Percentiles rank a stretch among this genome's conserved stretches.
Evolutionary conservation across 2,888 invertebrate genomes (phyloP).

Genomic region (Eretmocerus hayati): DNA sequence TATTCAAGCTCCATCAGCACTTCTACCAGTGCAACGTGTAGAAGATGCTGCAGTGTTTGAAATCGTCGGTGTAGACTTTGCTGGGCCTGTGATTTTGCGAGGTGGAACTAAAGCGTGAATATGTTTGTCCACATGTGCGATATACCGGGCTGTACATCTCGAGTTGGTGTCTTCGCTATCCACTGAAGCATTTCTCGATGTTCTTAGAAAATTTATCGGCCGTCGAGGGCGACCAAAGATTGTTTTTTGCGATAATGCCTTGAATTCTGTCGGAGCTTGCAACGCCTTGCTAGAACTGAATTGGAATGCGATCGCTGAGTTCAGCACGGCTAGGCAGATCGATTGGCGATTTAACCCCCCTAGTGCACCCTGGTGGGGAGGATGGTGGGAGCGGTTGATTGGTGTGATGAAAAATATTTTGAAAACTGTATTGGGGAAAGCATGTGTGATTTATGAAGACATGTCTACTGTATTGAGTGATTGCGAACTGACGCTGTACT

Average conservation of each 20-base stretch:
- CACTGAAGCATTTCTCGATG: conserved; percentile 29
- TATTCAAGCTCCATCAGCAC: neutral
- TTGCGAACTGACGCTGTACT: neutral
- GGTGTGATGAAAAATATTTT: no score
- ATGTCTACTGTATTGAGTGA: neutral
- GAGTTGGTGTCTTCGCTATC: conserved; percentile 5
- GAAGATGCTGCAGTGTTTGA: conserved; percentile 25
- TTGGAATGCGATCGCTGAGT: no score
- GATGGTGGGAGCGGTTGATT: no score
- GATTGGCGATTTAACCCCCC: no score
- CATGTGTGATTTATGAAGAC: no score
- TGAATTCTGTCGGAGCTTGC: no score
- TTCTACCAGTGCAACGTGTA: conserved; percentile 6
- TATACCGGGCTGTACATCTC: conserved; percentile 23
- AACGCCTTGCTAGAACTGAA: no score
- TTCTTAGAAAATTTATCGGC: conserved; percentile 35
- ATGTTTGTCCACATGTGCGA: conserved; percentile 38
- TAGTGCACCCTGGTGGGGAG: no score
- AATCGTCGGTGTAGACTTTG: conserved; percentile 32
- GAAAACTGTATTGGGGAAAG: no score
- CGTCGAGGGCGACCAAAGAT: conserved; percentile 33
- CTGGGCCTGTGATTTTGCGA: conserved; percentile 33
- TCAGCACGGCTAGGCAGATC: no score
- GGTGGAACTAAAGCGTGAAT: conserved; percentile 30
- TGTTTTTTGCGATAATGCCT: no score